Evolutionary conservation across 1,140 invertebrate genomes (phyloP).

Genomic region (Eueides isabella): DNA sequence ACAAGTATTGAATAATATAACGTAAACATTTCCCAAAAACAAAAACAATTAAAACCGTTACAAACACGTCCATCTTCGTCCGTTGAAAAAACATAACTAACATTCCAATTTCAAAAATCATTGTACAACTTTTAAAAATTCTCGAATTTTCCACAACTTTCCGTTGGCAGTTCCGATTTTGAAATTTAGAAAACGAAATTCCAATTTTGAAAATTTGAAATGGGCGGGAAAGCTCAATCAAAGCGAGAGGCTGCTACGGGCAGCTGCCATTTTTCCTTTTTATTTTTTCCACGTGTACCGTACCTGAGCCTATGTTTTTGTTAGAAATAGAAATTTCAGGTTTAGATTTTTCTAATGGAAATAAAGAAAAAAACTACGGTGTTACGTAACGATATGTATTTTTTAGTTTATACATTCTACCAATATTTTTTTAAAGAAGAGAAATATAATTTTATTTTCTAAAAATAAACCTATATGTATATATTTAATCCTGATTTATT

Average conservation of each 20-base stretch:
- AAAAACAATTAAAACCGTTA: no score
- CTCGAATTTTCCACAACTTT: constrained; percentile 1
- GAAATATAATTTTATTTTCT: no score
- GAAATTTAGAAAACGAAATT: constrained; percentile 25
- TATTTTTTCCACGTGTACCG: constrained; percentile 2
- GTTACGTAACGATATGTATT: not conserved
- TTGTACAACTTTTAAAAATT: not conserved
- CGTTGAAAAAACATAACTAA: not conserved
- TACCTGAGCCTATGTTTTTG: not conserved
- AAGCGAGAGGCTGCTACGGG: constrained; percentile 39
- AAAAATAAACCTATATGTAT: no score
- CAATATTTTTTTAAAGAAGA: no score
- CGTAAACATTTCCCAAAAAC: no score
- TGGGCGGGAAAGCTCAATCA: constrained; percentile 44
- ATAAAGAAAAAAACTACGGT: not conserved
- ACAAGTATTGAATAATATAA: no score
- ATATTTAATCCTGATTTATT: no score
- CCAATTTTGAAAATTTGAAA: constrained; percentile 40
- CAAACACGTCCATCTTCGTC: not conserved
- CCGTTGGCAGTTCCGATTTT: constrained; percentile 16
- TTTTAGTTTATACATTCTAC: no score
- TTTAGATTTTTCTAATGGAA: not conserved
- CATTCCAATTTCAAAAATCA: not conserved
- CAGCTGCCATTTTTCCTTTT: constrained; percentile 41
- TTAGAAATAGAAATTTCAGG: not conserved